Evolutionary conservation across 2,888 invertebrate genomes (phyloP).

Genomic region (Amphipoea lucens): DNA sequence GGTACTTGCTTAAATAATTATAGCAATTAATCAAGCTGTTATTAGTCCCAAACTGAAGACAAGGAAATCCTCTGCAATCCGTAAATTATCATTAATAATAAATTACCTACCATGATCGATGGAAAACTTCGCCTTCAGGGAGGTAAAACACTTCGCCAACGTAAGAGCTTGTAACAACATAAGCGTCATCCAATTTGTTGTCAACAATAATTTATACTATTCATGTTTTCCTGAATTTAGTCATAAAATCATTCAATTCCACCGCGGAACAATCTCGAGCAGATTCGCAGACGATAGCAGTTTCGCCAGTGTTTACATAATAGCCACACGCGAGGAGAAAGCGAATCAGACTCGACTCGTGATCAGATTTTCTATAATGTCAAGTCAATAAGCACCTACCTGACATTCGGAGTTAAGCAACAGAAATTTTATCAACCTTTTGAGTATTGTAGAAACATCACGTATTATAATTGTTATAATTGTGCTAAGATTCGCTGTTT

Average conservation of each 20-base stretch:
- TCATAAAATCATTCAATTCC: constrained; percentile 53
- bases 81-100: constrained; percentile 63
- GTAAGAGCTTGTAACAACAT: constrained; percentile 20
- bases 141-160: constrained; percentile 26
- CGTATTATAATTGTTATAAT: constrained; percentile 13
- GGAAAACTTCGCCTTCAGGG: constrained; percentile 30
- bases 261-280: constrained; percentile 64
- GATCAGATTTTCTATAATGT: constrained; percentile 71
- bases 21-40: constrained; percentile 56
- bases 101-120: constrained; percentile 54
- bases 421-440: constrained; percentile 38
- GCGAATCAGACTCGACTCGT: constrained; percentile 68
- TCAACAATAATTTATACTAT: constrained; percentile 20
- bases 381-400: constrained; percentile 67
- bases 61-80: constrained; percentile 49
- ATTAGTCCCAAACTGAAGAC: constrained; percentile 49
- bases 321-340: constrained; percentile 72
- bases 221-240: constrained; percentile 48
- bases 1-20: constrained; percentile 38
- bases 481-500: constrained; percentile 11
- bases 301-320: constrained; percentile 76
- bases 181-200: constrained; percentile 33
- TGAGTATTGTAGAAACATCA: constrained; percentile 20
- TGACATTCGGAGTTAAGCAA: constrained; percentile 63
- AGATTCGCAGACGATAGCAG: constrained; percentile 71